Evolutionary conservation across 2,797 vertebrate species (phyloP).

Genomic region (Anabacerthia variegaticeps): DNA sequence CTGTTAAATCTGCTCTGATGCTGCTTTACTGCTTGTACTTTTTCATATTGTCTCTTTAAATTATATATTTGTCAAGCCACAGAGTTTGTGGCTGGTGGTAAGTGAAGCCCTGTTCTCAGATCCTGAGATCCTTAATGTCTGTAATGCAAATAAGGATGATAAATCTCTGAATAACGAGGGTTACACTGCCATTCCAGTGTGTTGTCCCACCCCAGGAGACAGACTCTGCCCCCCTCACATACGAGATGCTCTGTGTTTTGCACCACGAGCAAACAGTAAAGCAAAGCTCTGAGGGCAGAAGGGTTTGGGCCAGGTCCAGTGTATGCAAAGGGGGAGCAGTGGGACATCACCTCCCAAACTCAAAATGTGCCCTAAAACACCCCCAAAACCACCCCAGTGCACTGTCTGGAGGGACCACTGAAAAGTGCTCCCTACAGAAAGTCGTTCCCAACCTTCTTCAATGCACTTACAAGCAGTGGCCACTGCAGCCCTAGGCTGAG

Average conservation of each 20-base stretch:
- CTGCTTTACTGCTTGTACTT: neutral
- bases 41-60: neutral
- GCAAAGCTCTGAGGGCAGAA: neutral
- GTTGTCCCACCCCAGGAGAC: neutral
- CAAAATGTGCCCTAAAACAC: neutral
- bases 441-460: neutral
- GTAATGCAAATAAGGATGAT: neutral
- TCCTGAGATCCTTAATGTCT: neutral
- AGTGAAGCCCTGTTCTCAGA: neutral
- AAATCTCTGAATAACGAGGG: neutral
- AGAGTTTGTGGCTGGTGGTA: neutral
- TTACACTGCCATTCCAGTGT: neutral
- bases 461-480: no score
- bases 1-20: neutral
- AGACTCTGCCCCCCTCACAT: neutral
- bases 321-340: no score
- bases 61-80: accelerated
- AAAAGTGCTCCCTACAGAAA: neutral
- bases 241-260: neutral
- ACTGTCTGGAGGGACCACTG: neutral
- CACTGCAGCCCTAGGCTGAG: neutral
- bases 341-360: neutral
- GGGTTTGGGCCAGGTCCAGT: neutral
- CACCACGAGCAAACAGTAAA: neutral
- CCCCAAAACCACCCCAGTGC: neutral